Conservation (phyloP, 2,113 vertebrate genomes). For the Desmodus rotundus region DNA sequence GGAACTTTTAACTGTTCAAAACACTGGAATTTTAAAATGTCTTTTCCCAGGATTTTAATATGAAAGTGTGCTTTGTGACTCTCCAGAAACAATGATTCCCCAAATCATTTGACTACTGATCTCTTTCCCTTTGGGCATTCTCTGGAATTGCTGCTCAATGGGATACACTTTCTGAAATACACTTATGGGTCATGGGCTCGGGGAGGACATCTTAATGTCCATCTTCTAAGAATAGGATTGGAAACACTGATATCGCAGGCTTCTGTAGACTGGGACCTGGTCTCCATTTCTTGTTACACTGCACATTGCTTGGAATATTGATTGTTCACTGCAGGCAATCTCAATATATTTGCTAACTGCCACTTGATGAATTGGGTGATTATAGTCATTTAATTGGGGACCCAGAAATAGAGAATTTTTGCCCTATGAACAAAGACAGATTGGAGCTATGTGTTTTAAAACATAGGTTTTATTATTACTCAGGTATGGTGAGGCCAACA, state of each 20-base stretch:
- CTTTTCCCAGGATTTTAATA: background rate
- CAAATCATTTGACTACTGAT: too few relatives aligned
- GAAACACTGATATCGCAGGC: background rate
- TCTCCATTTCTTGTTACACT: background rate
- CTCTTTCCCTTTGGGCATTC: background rate
- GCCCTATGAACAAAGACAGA: background rate
- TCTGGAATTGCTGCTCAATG: background rate
- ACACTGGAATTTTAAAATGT: background rate
- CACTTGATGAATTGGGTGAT: background rate
- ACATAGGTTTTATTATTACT: background rate
- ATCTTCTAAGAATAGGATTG: background rate
- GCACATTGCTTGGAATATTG: background rate
- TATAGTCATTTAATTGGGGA: background rate
- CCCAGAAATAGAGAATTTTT: background rate
- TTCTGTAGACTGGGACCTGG: background rate
- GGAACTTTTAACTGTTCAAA: too few relatives aligned
- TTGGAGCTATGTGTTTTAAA: background rate
- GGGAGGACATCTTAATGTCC: background rate
- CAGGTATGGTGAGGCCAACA: background rate
- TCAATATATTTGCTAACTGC: background rate
- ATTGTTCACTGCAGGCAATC: background rate
- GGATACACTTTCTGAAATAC: background rate
- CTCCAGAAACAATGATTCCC: background rate
- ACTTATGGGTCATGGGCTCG: background rate
- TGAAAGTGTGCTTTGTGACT: background rate